These are phyloP conservation scores for Littorina saxatilis DNA, from an alignment of 1,140 invertebrate species.

Conservation along the genomic window DNA sequence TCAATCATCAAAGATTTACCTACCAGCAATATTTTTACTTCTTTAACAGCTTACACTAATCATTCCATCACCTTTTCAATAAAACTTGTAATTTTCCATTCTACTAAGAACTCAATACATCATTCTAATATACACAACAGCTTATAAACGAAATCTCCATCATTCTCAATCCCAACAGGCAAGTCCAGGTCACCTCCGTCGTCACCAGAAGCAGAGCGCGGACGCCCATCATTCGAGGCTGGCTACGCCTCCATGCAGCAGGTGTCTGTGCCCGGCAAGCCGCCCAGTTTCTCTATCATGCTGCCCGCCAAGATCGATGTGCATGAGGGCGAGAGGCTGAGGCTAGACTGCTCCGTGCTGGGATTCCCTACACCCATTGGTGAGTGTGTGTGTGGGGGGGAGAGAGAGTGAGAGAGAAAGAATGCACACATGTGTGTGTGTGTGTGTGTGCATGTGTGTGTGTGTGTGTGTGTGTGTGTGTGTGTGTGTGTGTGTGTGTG, in stretches of 20 bases:
- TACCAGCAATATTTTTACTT: too few relatives aligned
- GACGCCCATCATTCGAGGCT: constrained; percentile 36
- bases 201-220: constrained; percentile 47
- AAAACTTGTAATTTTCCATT: too few relatives aligned
- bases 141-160: too few relatives aligned
- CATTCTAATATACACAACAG: too few relatives aligned
- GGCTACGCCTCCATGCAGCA: constrained; percentile 46
- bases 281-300: constrained; percentile 65
- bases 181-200: constrained; percentile 54
- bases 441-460: not conserved
- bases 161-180: too few relatives aligned
- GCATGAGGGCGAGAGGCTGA: constrained; percentile 67
- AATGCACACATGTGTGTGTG: constrained; percentile 12
- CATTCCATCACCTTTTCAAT: too few relatives aligned
- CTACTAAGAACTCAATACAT: too few relatives aligned
- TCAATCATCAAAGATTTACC: too few relatives aligned
- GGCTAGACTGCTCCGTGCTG: constrained; percentile 66
- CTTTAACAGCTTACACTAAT: too few relatives aligned
- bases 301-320: constrained; percentile 67
- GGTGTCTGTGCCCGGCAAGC: constrained; percentile 49
- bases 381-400: constrained; percentile 48
- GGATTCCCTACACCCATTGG: constrained; percentile 69
- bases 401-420: too few relatives aligned
- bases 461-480: not conserved
- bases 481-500: not conserved